Evolutionary conservation across 2,113 vertebrate species (phyloP).

Genomic region (Rostratula benghalensis): DNA sequence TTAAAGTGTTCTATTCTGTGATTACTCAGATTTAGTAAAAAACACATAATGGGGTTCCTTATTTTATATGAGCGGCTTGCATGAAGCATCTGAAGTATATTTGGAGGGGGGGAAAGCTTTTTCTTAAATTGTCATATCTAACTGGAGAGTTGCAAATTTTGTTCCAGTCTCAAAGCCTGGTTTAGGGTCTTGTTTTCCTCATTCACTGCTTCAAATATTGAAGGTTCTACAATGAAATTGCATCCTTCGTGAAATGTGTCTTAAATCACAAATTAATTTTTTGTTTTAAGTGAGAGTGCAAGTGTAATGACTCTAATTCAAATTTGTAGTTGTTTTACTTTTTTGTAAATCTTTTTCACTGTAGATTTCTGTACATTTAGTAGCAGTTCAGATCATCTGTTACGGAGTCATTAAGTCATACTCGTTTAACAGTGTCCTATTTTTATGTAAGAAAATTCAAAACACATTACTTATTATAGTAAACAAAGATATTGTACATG

Average conservation of each 20-base stretch:
- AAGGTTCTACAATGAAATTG: neutral
- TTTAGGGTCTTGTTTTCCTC: neutral
- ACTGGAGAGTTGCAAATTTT: neutral
- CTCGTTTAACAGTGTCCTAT: neutral
- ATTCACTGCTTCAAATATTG: neutral
- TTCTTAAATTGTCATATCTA: neutral
- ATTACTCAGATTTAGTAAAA: slow-evolving; percentile 17
- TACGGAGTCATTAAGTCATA: neutral
- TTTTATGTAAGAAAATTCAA: neutral
- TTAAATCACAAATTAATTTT: neutral
- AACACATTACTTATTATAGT: neutral
- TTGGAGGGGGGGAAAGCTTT: neutral
- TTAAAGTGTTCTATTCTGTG: slow-evolving; percentile 12
- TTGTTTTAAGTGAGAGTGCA: neutral
- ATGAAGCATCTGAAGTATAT: neutral
- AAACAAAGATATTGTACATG: neutral
- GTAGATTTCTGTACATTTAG: neutral
- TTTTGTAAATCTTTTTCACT: neutral
- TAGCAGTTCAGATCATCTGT: neutral
- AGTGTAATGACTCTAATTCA: neutral
- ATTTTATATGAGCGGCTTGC: neutral
- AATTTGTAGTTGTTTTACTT: neutral
- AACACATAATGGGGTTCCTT: neutral
- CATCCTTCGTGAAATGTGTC: neutral
- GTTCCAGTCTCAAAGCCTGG: neutral